A percentile compares a stretch with the other conserved stretches of the same genome.
These are phyloP conservation scores for Cetonia aurata DNA, from an alignment of 2,888 invertebrate species.

Conservation along the genomic window DNA sequence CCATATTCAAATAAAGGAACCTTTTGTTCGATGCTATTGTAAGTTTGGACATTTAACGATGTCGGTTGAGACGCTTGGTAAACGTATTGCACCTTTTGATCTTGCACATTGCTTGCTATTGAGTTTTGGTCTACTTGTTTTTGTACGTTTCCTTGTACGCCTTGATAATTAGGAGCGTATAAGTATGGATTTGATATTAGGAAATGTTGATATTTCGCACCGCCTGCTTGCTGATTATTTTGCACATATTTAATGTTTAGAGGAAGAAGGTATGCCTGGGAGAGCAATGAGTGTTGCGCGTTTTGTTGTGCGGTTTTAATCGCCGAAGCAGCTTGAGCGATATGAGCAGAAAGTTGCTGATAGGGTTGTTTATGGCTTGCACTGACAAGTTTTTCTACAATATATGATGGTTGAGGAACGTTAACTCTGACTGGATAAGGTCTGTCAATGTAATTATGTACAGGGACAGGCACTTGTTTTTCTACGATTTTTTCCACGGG, in stretches of 20 bases:
- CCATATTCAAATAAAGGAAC: conserved; percentile 51
- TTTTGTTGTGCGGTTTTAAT: conserved; percentile 18
- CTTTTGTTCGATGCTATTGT: conserved; percentile 35
- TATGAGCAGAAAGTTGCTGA: conserved; percentile 66
- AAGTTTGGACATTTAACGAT: neutral
- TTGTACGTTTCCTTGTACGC: conserved; percentile 36
- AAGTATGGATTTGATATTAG: conserved; percentile 43
- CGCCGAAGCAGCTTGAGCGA: conserved; percentile 61
- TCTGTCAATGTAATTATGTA: conserved; percentile 62
- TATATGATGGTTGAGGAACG: conserved; percentile 64
- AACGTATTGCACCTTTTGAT: conserved; percentile 21
- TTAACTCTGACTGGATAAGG: conserved; percentile 60
- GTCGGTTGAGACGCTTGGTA: conserved; percentile 6
- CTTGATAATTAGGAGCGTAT: conserved; percentile 47
- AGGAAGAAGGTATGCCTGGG: conserved; percentile 20
- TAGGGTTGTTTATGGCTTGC: conserved; percentile 63
- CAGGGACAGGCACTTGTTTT: conserved; percentile 72
- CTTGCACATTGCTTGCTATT: conserved; percentile 23
- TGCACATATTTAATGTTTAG: conserved; percentile 17
- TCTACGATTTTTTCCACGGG: conserved; percentile 72
- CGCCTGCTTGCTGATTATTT: conserved; percentile 9
- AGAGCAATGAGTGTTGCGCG: neutral
- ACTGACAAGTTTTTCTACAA: conserved; percentile 67
- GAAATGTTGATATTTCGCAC: conserved; percentile 25
- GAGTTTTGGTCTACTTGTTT: conserved; percentile 33